These are phyloP conservation scores for Omphaloscelis lunosa DNA, from an alignment of 2,888 invertebrate species.

Conservation along the genomic window DNA sequence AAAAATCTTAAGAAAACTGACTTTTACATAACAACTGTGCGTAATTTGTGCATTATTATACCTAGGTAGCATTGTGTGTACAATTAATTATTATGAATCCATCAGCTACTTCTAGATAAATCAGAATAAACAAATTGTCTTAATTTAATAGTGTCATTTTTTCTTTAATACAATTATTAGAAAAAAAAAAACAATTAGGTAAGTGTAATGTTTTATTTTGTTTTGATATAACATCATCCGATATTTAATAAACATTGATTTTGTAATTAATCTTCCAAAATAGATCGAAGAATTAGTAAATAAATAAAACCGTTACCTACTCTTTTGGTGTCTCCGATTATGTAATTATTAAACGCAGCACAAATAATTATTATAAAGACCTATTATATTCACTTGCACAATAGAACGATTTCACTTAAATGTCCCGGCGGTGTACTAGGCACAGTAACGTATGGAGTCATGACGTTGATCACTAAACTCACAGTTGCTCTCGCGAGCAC, in stretches of 20 bases:
- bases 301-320: slow-evolving; percentile 67
- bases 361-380: slow-evolving; percentile 66
- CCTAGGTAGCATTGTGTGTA: background rate
- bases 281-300: slow-evolving; percentile 34
- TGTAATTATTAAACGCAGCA: slow-evolving; percentile 71
- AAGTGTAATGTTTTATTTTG: background rate
- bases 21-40: slow-evolving; percentile 23
- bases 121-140: background rate
- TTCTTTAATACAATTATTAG: too few species aligned
- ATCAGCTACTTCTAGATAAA: background rate
- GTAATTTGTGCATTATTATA: slow-evolving; percentile 15
- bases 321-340: slow-evolving; percentile 66
- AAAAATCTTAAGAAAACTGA: background rate
- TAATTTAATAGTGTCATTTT: background rate
- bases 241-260: background rate
- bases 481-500: slow-evolving; percentile 79
- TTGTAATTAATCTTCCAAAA: background rate
- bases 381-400: slow-evolving; percentile 80
- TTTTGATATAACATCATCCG: background rate
- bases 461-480: slow-evolving; percentile 74
- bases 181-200: background rate
- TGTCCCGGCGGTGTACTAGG: slow-evolving; percentile 68
- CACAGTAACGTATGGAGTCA: slow-evolving; percentile 72
- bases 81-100: background rate
- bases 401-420: slow-evolving; percentile 75